phyloP scores from a whole-genome alignment of 35 echinoderm and acorn worm genomes.

The Lytechinus variegatus region DNA sequence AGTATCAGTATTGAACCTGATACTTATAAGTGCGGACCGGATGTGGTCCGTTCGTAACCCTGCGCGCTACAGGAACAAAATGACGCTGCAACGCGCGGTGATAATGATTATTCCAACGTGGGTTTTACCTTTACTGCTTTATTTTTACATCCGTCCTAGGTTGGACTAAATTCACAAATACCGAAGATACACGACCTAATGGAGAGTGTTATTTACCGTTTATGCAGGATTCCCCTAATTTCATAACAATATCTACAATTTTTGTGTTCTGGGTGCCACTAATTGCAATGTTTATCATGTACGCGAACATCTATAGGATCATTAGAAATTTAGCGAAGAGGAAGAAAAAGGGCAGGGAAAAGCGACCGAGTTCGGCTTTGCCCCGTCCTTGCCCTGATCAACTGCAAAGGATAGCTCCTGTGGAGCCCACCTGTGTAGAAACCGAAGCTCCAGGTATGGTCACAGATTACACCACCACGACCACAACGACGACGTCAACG shows the following conservation, averaged over 20 bases:
- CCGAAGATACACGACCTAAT: constrained; percentile 42
- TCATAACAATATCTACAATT: constrained; percentile 86
- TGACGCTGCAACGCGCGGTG: constrained; percentile 86
- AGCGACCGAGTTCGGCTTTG: constrained; percentile 52
- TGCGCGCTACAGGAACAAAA: constrained; percentile 97
- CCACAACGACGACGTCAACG: constrained; percentile 70
- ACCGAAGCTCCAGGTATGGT: constrained; percentile 67
- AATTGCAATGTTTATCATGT: constrained; percentile 83
- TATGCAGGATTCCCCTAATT: constrained; percentile 78
- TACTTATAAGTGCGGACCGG: constrained; percentile 94
- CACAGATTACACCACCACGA: constrained; percentile 71
- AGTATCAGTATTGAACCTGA: constrained; percentile 93
- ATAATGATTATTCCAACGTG: constrained; percentile 98
- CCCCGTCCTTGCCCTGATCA: constrained; percentile 67
- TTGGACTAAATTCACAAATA: constrained; percentile 81
- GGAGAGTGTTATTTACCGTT: constrained; percentile 84
- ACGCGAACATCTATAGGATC: constrained; percentile 87
- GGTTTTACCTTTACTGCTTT: constrained; percentile 84
- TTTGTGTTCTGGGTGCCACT: constrained; percentile 95
- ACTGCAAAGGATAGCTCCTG: constrained; percentile 63
- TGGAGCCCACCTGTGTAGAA: constrained; percentile 78
- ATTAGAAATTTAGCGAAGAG: constrained; percentile 84
- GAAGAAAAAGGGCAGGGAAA: constrained; percentile 65
- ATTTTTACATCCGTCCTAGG: constrained; percentile 97
- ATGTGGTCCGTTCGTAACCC: constrained; percentile 96